Evolutionary conservation across 2,888 invertebrate genomes (phyloP), one percentile per base, ranked within the genome.

Genomic region (Tortrix viridana): DNA sequence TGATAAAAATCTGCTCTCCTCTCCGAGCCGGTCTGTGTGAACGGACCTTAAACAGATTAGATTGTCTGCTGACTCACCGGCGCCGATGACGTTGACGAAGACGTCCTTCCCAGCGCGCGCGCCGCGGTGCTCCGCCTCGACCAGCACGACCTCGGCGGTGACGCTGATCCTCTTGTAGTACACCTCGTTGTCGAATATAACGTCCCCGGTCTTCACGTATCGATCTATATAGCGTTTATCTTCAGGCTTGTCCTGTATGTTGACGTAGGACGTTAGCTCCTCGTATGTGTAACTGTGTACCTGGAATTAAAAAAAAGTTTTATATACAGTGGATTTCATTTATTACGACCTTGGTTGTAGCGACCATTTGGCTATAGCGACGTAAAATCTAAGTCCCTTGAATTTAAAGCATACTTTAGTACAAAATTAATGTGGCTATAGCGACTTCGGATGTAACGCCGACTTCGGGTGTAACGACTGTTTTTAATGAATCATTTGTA

Each of bases 71-170:
- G 74, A 84, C 70, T 88, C 71, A 72, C 95, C 95, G 47, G 94
- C 93, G 12, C 95, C 95, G 37, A 95, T 93, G 6, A 95, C 90
- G 77, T 95, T 95, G 0, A 95, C 71, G 70, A 92, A 95, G 0
- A 94, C 95, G 6, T 85, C 82, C 38, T 88, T 93, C 22, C 82
- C 88, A 3, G 78, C 85, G 0, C 82, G 82, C 12, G 79, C 79
- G 0, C 94, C 95, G n/a, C 95, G 85, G 0, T 86, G 80, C 65
- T 95, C 93, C 0, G 94, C 94, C 64, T 95, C 95, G 16, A 95
- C 71, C 1, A 95, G 76, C 26, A 94, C 84, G 9, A 93, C 93
- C 68, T 95, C 95, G 4, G 95, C 93, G 1, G 93, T 80, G 7
- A 95, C 85, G 23, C 91, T 83, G 47, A 94, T 78, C 41, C 95